Conservation (phyloP, 2,888 invertebrate genomes). For the Macrostomum cliftonense region DNA sequence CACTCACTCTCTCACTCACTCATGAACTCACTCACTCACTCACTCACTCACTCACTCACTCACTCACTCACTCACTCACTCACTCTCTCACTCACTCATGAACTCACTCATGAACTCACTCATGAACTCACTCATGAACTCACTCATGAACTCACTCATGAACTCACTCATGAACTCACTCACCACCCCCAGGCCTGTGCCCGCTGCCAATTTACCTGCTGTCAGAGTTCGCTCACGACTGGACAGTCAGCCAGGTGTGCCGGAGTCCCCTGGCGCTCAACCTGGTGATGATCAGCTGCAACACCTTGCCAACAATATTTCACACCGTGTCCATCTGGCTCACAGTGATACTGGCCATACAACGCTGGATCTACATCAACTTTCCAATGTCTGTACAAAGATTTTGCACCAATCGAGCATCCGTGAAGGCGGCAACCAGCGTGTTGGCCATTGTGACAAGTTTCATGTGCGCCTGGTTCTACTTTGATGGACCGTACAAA, state of each 20-base stretch:
- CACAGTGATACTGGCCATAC: constrained; percentile 69
- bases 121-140: too few relatives aligned
- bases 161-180: too few relatives aligned
- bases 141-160: too few relatives aligned
- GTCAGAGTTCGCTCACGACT: constrained; percentile 15
- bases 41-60: too few relatives aligned
- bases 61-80: too few relatives aligned
- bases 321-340: constrained; percentile 86
- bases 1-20: too few relatives aligned
- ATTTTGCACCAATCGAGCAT: constrained; percentile 45
- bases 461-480: constrained; percentile 4
- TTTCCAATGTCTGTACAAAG: constrained; percentile 69
- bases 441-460: not conserved
- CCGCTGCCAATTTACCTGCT: constrained; percentile 7
- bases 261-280: constrained; percentile 1
- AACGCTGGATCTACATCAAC: constrained; percentile 82
- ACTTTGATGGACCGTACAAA: constrained; percentile 25
- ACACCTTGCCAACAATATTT: constrained; percentile 42
- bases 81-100: too few relatives aligned
- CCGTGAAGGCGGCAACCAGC: constrained; percentile 4
- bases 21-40: too few relatives aligned
- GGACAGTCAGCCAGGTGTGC: not conserved
- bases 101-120: too few relatives aligned
- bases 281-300: constrained; percentile 48
- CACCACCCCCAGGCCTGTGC: constrained; percentile 1